phyloP scores from a whole-genome alignment of 37 sponge, comb jelly and placozoan species.

The Theonella swinhoei region DNA sequence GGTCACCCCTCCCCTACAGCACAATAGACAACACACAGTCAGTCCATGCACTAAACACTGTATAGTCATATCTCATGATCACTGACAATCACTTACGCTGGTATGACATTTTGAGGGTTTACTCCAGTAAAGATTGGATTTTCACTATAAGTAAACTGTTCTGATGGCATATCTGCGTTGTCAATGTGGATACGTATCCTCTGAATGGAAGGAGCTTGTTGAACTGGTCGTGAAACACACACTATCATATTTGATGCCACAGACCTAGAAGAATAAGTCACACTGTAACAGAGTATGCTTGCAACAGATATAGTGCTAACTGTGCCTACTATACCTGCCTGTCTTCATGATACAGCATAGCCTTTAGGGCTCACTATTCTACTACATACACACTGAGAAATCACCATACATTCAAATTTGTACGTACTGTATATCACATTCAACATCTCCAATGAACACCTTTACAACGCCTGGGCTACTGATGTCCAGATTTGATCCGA shows the following conservation, averaged over 20 bases:
- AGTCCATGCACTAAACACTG: no score
- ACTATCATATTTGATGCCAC: background rate
- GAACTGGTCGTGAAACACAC: background rate
- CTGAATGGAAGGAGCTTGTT: background rate
- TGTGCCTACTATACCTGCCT: no score
- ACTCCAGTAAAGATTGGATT: background rate
- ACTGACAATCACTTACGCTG: background rate
- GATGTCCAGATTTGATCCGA: background rate
- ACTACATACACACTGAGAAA: no score
- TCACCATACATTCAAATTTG: background rate
- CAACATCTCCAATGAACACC: background rate
- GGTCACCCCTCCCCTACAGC: background rate
- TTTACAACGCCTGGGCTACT: background rate
- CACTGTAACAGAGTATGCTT: no score
- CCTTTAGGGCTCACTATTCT: no score
- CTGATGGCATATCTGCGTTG: background rate
- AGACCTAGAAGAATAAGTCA: background rate
- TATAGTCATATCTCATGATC: no score
- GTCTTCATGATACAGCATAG: no score
- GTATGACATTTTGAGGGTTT: background rate
- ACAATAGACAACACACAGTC: no score
- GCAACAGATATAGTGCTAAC: no score
- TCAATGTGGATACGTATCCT: background rate
- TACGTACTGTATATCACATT: background rate
- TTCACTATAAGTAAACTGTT: background rate